Evolutionary conservation across 1,140 invertebrate genomes (phyloP).

Genomic region (Nilaparvata lugens): DNA sequence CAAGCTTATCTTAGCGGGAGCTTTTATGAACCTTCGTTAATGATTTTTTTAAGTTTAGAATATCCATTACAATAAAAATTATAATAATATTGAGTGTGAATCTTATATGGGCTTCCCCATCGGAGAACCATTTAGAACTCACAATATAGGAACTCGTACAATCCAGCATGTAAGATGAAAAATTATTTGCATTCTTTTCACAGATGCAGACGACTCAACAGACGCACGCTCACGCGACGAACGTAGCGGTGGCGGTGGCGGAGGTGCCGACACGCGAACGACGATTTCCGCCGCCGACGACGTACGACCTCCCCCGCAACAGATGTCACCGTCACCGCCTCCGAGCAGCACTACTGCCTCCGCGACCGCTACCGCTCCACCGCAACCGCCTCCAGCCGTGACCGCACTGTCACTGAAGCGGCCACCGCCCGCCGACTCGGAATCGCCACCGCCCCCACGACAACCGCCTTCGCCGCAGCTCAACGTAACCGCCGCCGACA

Average conservation of each 20-base stretch:
- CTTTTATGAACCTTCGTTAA: too few relatives aligned
- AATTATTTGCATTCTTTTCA: too few relatives aligned
- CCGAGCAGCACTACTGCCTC: slow-evolving; percentile 26
- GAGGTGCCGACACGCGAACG: slow-evolving; percentile 17
- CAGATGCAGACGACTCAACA: too few relatives aligned
- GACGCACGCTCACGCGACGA: neutral
- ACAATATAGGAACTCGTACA: too few relatives aligned
- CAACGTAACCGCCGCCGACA: slow-evolving; percentile 10
- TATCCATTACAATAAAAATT: too few relatives aligned
- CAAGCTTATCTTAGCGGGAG: too few relatives aligned
- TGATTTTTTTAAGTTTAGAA: too few relatives aligned
- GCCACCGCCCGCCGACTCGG: slow-evolving; percentile 12
- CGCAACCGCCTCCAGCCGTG: slow-evolving; percentile 7
- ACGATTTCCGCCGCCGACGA: neutral
- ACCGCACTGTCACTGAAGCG: slow-evolving; percentile 37
- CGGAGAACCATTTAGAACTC: too few relatives aligned
- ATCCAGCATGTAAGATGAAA: too few relatives aligned
- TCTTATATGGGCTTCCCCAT: too few relatives aligned
- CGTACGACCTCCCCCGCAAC: slow-evolving; percentile 24
- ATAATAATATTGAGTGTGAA: too few relatives aligned
- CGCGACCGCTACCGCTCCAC: slow-evolving; percentile 27
- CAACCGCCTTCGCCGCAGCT: slow-evolving; percentile 21
- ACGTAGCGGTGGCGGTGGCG: slow-evolving; percentile 19
- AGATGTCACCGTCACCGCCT: slow-evolving; percentile 30
- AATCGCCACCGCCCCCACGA: slow-evolving; percentile 11